Conservation (phyloP, 64 coral and sea anemone genomes). For the Porites australiensis region DNA sequence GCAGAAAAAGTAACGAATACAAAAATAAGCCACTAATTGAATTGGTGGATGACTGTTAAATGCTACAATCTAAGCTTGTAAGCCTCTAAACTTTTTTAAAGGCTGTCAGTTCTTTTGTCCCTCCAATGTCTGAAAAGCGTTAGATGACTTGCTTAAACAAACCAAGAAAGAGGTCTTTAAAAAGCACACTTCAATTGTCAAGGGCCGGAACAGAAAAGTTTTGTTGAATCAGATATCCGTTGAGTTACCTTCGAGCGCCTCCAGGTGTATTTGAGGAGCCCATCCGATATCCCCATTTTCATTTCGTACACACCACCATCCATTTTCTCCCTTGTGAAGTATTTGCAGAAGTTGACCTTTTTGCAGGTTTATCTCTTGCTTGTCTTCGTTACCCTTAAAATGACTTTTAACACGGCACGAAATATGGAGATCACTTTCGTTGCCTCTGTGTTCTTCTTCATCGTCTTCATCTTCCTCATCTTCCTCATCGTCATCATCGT, state of each 20-base stretch:
- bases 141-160: too few relatives aligned
- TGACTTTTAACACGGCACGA: constrained; percentile 6
- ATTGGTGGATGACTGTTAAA: too few relatives aligned
- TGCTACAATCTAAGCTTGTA: too few relatives aligned
- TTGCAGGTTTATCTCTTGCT: constrained; percentile 67
- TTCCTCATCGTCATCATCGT: constrained; percentile 47
- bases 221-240: too few relatives aligned
- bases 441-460: background rate
- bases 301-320: constrained; percentile 83
- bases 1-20: too few relatives aligned
- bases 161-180: too few relatives aligned
- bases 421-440: background rate
- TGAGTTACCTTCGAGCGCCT: constrained; percentile 9
- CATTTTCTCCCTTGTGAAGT: constrained; percentile 65
- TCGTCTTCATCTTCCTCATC: constrained; percentile 65
- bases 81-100: too few relatives aligned
- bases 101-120: too few relatives aligned
- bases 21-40: too few relatives aligned
- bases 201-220: background rate
- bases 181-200: background rate
- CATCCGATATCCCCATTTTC: constrained; percentile 72
- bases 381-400: constrained; percentile 4
- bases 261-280: constrained; percentile 80
- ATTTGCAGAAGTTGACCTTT: constrained; percentile 70
- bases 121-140: too few relatives aligned